Conservation (phyloP, 2,888 invertebrate species). For the Athetis lepigone region DNA sequence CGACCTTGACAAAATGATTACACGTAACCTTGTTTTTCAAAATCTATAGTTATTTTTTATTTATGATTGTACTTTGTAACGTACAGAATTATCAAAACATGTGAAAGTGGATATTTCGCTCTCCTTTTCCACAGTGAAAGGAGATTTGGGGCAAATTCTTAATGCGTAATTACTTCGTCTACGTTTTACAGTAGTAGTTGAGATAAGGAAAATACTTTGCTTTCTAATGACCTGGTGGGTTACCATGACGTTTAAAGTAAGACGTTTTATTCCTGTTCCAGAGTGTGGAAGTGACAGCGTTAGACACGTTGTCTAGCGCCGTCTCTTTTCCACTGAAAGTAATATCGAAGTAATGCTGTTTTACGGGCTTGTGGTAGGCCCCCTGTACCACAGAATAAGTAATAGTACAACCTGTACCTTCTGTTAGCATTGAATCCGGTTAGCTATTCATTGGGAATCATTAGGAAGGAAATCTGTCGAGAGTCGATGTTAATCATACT, state of each 20-base stretch:
- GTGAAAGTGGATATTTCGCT: conserved; percentile 50
- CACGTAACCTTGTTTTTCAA: conserved; percentile 24
- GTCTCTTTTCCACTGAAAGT: too few relatives aligned
- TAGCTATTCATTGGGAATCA: too few relatives aligned
- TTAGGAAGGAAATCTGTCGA: not conserved
- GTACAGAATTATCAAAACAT: conserved; percentile 31
- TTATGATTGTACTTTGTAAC: conserved; percentile 23
- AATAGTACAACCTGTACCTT: too few relatives aligned
- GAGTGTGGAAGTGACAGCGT: too few relatives aligned
- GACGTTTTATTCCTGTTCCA: too few relatives aligned
- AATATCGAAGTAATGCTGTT: too few relatives aligned
- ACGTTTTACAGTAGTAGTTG: conserved; percentile 15
- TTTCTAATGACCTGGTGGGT: conserved; percentile 36
- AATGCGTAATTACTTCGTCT: conserved; percentile 46
- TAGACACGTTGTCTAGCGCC: too few relatives aligned
- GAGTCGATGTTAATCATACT: not conserved
- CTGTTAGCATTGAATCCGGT: too few relatives aligned
- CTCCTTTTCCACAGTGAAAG: conserved; percentile 50
- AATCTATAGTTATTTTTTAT: conserved; percentile 26
- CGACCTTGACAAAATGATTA: conserved; percentile 43
- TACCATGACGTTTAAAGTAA: too few relatives aligned
- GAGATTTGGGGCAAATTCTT: conserved; percentile 58
- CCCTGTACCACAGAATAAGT: too few relatives aligned
- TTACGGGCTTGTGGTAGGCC: too few relatives aligned
- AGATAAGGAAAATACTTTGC: conserved; percentile 15